A percentile compares a stretch with the other conserved stretches of the same genome.
These are phyloP conservation scores for Eupithecia inturbata DNA, from an alignment of 2,888 invertebrate genomes.

Conservation along the genomic window DNA sequence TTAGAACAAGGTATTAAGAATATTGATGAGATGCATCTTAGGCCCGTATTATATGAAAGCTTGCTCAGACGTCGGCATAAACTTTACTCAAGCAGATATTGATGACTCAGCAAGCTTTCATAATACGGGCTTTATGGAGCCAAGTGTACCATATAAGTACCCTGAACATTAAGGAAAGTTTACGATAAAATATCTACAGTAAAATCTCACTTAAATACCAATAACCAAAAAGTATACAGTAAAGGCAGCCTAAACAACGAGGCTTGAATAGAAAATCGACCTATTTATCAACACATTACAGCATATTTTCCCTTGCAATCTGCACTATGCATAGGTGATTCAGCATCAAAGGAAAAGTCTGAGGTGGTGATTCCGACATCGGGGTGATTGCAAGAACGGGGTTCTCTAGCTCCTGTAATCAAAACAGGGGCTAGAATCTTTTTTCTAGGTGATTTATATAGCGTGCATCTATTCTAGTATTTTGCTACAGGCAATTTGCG, in stretches of 20 bases:
- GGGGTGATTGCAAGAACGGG: not conserved
- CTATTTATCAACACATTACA: not conserved
- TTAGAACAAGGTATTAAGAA: too few relatives aligned
- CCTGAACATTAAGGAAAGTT: not conserved
- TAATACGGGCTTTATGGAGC: too few relatives aligned
- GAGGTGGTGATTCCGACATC: not conserved
- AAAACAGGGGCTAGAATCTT: not conserved
- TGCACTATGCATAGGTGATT: not conserved
- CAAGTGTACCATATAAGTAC: not conserved
- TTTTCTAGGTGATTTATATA: not conserved
- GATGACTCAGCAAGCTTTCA: too few relatives aligned
- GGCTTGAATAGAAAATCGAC: not conserved
- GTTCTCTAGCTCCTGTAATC: not conserved
- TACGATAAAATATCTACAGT: not conserved
- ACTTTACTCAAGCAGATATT: too few relatives aligned
- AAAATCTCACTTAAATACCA: not conserved
- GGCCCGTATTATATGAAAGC: too few relatives aligned
- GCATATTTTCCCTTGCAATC: not conserved
- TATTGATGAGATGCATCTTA: too few relatives aligned
- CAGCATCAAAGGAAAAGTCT: constrained; percentile 7
- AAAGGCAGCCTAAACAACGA: not conserved
- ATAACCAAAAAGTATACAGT: not conserved
- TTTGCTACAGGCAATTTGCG: not conserved
- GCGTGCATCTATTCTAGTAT: not conserved
- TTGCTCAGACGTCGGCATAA: too few relatives aligned